Percentiles rank a stretch among this genome's conserved stretches.
Conservation (phyloP, 2,888 invertebrate species). For the Lasioglossum calceatum region DNA sequence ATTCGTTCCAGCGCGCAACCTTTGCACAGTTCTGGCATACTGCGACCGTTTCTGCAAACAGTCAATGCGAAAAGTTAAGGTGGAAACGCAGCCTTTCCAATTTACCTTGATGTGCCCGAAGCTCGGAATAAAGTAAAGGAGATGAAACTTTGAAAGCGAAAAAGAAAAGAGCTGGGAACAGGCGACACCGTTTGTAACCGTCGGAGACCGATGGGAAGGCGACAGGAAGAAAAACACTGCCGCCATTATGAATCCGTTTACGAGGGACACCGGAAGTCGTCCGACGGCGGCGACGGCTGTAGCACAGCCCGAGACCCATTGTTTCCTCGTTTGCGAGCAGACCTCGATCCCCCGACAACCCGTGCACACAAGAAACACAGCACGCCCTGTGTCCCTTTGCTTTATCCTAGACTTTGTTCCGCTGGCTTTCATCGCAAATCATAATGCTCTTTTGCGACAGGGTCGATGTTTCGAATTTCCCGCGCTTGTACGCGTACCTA, state of each 20-base stretch:
- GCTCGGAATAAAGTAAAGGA: not conserved
- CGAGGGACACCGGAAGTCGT: conserved; percentile 34
- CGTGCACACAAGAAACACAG: conserved; percentile 18
- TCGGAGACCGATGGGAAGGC: not conserved
- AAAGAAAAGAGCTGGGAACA: not conserved
- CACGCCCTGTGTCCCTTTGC: conserved; percentile 1
- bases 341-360: conserved; percentile 1
- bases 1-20: not conserved
- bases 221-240: conserved; percentile 23
- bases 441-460: not conserved
- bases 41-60: not conserved
- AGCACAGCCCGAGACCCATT: conserved; percentile 25
- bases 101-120: not conserved
- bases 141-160: not conserved
- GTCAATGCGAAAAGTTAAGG: conserved; percentile 11
- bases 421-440: not conserved
- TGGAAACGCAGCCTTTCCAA: conserved; percentile 7
- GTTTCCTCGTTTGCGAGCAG: conserved; percentile 44
- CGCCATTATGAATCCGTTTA: conserved; percentile 57
- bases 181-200: not conserved
- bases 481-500: not conserved
- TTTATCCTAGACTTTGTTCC: not conserved
- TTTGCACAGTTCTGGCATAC: not conserved
- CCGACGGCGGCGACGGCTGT: conserved; percentile 48
- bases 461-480: not conserved